Evolutionary conservation across 2,797 vertebrate species (phyloP).

Genomic region (Enteromius trimaculatus): DNA sequence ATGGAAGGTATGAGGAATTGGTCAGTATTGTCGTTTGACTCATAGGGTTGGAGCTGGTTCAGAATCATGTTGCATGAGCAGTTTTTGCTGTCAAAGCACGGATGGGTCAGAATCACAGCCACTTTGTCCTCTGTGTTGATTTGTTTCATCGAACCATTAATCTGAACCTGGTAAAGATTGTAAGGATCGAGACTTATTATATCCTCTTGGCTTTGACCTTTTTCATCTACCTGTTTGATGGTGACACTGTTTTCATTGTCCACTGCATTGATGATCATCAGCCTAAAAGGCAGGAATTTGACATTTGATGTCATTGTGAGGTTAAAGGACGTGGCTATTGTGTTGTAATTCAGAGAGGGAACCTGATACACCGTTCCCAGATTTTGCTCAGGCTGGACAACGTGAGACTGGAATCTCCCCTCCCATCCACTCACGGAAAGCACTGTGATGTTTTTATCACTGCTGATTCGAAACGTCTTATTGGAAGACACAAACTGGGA

Average conservation of each 20-base stretch:
- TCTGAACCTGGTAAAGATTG: slow-evolving; percentile 48
- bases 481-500: accelerated
- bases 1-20: slow-evolving; percentile 62
- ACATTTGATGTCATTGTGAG: accelerated
- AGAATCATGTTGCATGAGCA: slow-evolving; percentile 71
- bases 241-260: neutral
- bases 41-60: slow-evolving; percentile 57
- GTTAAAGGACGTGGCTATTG: accelerated
- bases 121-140: neutral
- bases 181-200: accelerated
- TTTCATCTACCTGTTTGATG: neutral
- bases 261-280: slow-evolving; percentile 69
- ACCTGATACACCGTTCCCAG: slow-evolving; percentile 65
- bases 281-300: slow-evolving; percentile 59
- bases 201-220: accelerated
- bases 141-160: accelerated
- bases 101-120: slow-evolving; percentile 69
- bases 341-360: slow-evolving; percentile 52
- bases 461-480: slow-evolving; percentile 47
- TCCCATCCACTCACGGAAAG: slow-evolving; percentile 42
- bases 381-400: slow-evolving; percentile 57
- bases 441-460: slow-evolving; percentile 58
- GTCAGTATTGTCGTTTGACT: accelerated
- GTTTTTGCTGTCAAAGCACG: slow-evolving; percentile 47
- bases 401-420: slow-evolving; percentile 65